Base-by-base conservation (phyloP, 2,797 vertebrate genomes). In the Chanos chanos region DNA sequence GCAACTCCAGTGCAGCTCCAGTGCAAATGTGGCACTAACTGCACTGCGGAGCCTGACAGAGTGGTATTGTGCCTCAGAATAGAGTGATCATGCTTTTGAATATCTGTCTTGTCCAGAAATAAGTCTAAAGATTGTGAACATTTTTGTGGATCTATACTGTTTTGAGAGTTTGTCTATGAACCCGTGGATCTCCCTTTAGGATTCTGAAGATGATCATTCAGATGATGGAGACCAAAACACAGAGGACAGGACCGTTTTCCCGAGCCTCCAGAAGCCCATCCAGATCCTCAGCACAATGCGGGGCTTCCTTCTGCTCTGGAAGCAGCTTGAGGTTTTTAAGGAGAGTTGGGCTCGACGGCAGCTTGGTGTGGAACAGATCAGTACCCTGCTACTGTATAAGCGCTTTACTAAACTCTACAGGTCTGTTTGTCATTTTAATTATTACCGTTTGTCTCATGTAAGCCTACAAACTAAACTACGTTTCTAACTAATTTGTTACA, bases 281-380 rank as follows among this genome's bases (percentile, higher is more conserved):
- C 4, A 13, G 16, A 59, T 80, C 18, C 53, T 77, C 44, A 63
- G 59, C 2, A 71, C 81, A 61, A 61, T 87, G 64, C 88, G 61
- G 71, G 86, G 77, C 12, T 92, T 92, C 70, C 85, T 93, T 63
- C 64, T 87, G 19, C 71, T 89, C 13, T 86, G 80, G 71, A 92
- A 92, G 66, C 88, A 91, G 69, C 63, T 91, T 12, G 86, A 91
- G 74, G 69, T 81, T 12, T 79, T 90, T 21, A 92, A 89, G 78
- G 83, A 84, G 64, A 80, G 73, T 70, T 89, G 85, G 87, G 82
- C 83, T 13, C 1, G 0, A 13, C 73, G 83, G 47, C 89, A 79
- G 69, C 52, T 88, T 47, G 64, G 37, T 1, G 64, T 55, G 3
- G 70, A 84, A n/a, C 71, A 51, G 5, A 72, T 86, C 44, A 77